Evolutionary conservation across 2,888 invertebrate genomes (phyloP).

Genomic region (Sesia apiformis): DNA sequence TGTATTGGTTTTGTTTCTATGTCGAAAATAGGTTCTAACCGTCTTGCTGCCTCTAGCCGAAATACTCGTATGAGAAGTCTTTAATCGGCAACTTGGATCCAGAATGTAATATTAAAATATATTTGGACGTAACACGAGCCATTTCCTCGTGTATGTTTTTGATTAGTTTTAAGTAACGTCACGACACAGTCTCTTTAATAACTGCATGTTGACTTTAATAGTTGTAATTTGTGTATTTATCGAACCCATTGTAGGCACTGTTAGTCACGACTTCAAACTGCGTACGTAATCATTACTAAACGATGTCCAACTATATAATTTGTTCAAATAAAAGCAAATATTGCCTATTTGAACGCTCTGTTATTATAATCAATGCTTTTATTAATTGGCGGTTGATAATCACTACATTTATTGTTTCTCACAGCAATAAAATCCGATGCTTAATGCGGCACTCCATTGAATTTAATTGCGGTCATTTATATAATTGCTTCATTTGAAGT

Average conservation of each 20-base stretch:
- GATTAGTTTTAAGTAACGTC: neutral
- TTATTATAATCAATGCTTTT: constrained; percentile 37
- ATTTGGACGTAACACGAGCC: no score
- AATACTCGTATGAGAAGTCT: no score
- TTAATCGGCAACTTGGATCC: no score
- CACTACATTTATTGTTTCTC: constrained; percentile 61
- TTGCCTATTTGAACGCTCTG: constrained; percentile 20
- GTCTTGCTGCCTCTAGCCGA: no score
- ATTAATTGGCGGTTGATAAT: constrained; percentile 54
- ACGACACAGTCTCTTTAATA: neutral
- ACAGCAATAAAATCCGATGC: constrained; percentile 56
- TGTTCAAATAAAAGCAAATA: constrained; percentile 48
- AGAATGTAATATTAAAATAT: no score
- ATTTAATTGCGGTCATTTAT: constrained; percentile 65
- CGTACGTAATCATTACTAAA: constrained; percentile 33
- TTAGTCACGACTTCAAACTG: neutral
- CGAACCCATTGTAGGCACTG: neutral
- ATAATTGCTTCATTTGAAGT: constrained; percentile 59
- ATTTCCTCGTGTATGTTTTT: no score
- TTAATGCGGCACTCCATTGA: constrained; percentile 54
- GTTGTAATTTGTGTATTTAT: neutral
- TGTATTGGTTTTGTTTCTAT: no score
- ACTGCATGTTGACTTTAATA: neutral
- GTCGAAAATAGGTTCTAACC: no score
- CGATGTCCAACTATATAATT: constrained; percentile 44